Evolutionary conservation across 2,113 vertebrate species (phyloP), one percentile per base, ranked within the genome.

Genomic region (Brachionichthys hirsutus): DNA sequence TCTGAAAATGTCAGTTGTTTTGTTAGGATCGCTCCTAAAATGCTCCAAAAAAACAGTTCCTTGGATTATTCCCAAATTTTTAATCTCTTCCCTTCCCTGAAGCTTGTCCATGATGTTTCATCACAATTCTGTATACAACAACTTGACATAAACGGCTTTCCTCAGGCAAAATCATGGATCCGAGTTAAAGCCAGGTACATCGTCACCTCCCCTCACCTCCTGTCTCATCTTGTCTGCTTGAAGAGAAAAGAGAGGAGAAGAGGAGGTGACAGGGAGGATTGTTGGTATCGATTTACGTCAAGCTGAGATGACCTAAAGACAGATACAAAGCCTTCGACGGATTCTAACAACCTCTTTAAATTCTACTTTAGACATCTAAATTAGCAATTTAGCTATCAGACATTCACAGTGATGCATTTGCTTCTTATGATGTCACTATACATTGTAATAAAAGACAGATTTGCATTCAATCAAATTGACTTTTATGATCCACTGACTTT

Each of bases 201-300:
- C 38, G 43, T 65, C 54, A 19, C 56, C 42, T 60, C 59, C 35
- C 7, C 40, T 71, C 22, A 0, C 20, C 47, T 72, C 42, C 47
- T 45, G 38, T 58, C 40, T 38, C 42, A 8, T 52, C 58, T 16
- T 19, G 56, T 65, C 49, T 59, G 54, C 19, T 16, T 30, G 2
- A 63, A 48, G 57, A 24, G 3, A 35, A 18, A 41, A 22, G 52
- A 17, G 18, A 54, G 24, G 36, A n/a, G 56, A 45, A 14, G 59
- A 62, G 40, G 19, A 68, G 60, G 43, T 64, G 70, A 62, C 48
- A 69, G 44, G 43, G 54, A 56, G 53, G 53, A 12, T 24, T 53
- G 53, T 49, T 76, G 48, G 10, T 52, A 54, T 9, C 3, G 72
- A 82, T 78, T 62, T 51, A 50, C 9, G 34, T 72, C 79, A 51